Conservation (phyloP, 2,113 vertebrate genomes). For the Junco hyemalis region DNA sequence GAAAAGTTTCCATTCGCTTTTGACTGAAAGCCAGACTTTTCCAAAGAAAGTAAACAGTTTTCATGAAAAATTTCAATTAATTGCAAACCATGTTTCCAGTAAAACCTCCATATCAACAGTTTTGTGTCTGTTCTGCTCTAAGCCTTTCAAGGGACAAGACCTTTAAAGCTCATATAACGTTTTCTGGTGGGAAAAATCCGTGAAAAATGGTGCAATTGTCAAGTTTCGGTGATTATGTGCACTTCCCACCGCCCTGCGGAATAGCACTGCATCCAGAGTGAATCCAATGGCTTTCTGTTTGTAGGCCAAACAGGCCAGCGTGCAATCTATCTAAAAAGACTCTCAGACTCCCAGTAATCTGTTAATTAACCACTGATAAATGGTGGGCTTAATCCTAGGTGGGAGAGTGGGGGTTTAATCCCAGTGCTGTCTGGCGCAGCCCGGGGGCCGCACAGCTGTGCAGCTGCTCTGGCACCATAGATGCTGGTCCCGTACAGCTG, state of each 20-base stretch:
- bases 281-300: not conserved
- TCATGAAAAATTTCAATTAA: not conserved
- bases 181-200: constrained; percentile 25
- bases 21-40: not conserved
- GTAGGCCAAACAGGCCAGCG: not conserved
- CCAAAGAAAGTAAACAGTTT: constrained; percentile 19
- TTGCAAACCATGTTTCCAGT: not conserved
- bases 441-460: not conserved
- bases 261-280: not conserved
- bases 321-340: not conserved
- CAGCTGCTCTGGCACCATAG: not conserved
- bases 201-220: not conserved
- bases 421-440: not conserved
- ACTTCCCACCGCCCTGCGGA: rapidly evolving
- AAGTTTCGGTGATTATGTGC: not conserved
- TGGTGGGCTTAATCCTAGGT: not conserved
- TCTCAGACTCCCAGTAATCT: constrained; percentile 1
- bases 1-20: not conserved
- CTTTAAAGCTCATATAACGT: not conserved
- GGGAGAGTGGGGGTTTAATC: not conserved
- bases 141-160: not conserved
- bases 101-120: not conserved
- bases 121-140: not conserved
- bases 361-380: not conserved
- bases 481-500: rapidly evolving